These are phyloP conservation scores for Ornithoptera alexandrae DNA, from an alignment of 2,888 invertebrate genomes.

Conservation along the genomic window DNA sequence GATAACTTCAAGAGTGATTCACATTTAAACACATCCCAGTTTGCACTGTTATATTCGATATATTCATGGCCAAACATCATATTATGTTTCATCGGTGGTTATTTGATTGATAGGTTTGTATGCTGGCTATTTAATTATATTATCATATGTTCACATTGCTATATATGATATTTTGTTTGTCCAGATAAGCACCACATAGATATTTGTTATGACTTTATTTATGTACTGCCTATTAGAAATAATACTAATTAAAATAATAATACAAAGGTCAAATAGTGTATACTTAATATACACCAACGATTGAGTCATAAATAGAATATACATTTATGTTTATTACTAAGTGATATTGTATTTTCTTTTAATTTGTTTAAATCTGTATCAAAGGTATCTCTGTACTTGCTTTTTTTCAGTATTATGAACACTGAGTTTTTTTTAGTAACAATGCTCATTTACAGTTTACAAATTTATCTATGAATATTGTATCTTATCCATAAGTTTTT, in stretches of 20 bases:
- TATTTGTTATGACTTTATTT: constrained; percentile 24
- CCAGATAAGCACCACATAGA: constrained; percentile 15
- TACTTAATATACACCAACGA: background rate
- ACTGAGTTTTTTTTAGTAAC: too few species aligned
- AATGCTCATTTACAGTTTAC: too few species aligned
- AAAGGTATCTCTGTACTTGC: too few species aligned
- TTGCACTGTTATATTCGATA: constrained; percentile 93
- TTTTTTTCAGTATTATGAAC: too few species aligned
- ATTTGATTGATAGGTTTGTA: constrained; percentile 91
- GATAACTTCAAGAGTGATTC: constrained; percentile 91
- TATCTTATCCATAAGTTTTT: too few species aligned
- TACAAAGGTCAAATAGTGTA: background rate
- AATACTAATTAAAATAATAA: background rate
- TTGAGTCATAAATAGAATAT: background rate
- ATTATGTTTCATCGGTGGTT: constrained; percentile 97
- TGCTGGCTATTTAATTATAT: constrained; percentile 16
- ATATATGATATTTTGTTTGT: constrained; percentile 6
- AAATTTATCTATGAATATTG: too few species aligned
- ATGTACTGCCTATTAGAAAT: constrained; percentile 1
- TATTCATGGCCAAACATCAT: constrained; percentile 99
- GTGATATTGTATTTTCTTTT: too few species aligned
- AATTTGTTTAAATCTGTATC: too few species aligned
- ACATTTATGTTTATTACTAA: too few species aligned
- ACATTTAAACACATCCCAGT: constrained; percentile 88
- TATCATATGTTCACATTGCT: constrained; percentile 9